phyloP scores from a whole-genome alignment of 1,140 invertebrate genomes.

The Lucilia sericata region DNA sequence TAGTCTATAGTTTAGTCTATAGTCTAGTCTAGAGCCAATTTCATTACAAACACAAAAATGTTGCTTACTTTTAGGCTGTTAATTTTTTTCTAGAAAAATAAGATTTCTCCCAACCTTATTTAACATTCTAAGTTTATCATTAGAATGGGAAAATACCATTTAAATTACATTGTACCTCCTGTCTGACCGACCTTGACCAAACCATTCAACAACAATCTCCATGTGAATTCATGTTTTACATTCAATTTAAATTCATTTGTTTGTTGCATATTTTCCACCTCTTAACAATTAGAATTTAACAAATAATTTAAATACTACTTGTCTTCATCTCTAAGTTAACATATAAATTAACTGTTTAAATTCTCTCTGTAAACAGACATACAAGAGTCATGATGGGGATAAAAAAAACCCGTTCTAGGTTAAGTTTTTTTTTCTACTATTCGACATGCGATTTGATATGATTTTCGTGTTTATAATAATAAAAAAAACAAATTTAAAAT shows the following conservation, averaged over 20 bases:
- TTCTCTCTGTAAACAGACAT: background rate
- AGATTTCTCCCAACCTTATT: too few relatives aligned
- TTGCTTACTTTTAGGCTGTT: too few relatives aligned
- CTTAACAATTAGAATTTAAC: conserved; percentile 8
- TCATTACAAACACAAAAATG: too few relatives aligned
- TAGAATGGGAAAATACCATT: too few relatives aligned
- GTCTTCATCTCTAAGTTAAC: background rate
- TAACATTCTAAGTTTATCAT: too few relatives aligned
- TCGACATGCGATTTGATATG: conserved; percentile 18
- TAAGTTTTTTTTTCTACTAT: background rate
- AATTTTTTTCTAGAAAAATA: too few relatives aligned
- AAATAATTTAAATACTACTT: conserved; percentile 22
- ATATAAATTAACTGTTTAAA: background rate
- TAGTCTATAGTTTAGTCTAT: too few relatives aligned
- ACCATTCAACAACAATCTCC: background rate
- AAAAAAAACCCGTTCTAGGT: background rate
- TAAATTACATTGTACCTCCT: background rate
- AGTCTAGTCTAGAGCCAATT: too few relatives aligned
- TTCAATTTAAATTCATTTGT: background rate
- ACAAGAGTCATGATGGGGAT: too few relatives aligned
- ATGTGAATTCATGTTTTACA: background rate
- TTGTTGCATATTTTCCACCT: background rate
- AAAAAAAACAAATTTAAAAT: conserved; percentile 18
- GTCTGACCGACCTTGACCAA: conserved; percentile 32
- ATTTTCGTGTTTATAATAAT: conserved; percentile 31